Percentiles rank a stretch among this genome's conserved stretches.
phyloP scores from a whole-genome alignment of 2,113 vertebrate species.

The Sminthopsis crassicaudata region DNA sequence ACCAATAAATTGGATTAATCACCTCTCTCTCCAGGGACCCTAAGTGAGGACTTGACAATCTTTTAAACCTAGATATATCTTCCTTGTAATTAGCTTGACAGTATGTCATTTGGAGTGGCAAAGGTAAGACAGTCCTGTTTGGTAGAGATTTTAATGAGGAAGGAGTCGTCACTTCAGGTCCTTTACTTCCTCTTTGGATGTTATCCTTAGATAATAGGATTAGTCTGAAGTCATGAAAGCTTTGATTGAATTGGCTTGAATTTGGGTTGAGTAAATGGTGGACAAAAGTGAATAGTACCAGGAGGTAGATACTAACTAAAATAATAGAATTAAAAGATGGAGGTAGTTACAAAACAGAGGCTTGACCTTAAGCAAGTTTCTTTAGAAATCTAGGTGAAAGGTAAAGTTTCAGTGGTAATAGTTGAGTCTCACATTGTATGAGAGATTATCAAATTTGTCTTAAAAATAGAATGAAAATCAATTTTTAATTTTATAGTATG shows the following conservation, averaged over 20 bases:
- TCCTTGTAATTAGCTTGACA: background rate
- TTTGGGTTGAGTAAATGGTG: background rate
- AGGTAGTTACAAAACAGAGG: background rate
- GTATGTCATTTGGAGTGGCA: background rate
- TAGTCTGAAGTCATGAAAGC: background rate
- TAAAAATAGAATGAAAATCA: background rate
- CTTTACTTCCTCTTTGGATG: background rate
- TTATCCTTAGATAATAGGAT: background rate
- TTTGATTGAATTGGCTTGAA: background rate
- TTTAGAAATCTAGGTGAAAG: background rate
- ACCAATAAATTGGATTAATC: background rate
- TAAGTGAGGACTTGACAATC: background rate
- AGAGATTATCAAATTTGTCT: background rate
- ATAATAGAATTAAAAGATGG: background rate
- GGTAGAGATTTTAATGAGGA: background rate
- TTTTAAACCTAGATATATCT: background rate
- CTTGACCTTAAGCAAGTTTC: background rate
- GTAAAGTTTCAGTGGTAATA: background rate
- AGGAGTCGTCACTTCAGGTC: background rate
- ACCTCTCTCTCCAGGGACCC: background rate
- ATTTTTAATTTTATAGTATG: background rate
- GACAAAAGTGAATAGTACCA: background rate
- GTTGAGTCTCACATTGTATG: background rate
- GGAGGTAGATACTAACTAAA: background rate
- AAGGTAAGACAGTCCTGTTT: background rate